Evolutionary conservation across 2,888 invertebrate species (phyloP).

Genomic region (Villa cingulata): DNA sequence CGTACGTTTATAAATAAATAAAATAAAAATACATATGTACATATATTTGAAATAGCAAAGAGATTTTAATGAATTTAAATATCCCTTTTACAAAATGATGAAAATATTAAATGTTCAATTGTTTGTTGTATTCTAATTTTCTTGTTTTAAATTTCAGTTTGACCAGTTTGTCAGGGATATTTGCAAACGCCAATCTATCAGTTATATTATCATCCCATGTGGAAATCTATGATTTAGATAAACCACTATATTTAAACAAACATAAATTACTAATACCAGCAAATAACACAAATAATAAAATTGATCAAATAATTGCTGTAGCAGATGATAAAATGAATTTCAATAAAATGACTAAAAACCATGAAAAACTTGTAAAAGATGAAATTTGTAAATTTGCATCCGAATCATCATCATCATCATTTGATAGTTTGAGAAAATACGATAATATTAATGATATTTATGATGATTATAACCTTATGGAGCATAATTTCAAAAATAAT

Average conservation of each 20-base stretch:
- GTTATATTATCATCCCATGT: constrained; percentile 26
- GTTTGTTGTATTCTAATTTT: background rate
- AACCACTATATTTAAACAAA: constrained; percentile 10
- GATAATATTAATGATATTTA: background rate
- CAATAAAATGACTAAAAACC: constrained; percentile 4
- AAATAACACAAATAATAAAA: constrained; percentile 4
- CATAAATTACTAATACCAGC: constrained; percentile 19
- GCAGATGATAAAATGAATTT: constrained; percentile 14
- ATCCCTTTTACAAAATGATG: too few relatives aligned
- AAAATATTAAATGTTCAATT: too few relatives aligned
- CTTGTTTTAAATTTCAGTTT: constrained; percentile 7
- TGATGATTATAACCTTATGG: background rate
- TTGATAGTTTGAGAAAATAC: background rate
- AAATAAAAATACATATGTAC: too few relatives aligned
- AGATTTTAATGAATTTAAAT: too few relatives aligned
- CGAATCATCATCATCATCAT: background rate
- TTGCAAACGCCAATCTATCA: constrained; percentile 21
- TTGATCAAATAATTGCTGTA: constrained; percentile 15
- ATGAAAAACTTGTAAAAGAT: constrained; percentile 2
- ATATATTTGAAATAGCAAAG: too few relatives aligned
- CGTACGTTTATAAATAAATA: too few relatives aligned
- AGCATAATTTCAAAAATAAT: background rate
- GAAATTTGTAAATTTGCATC: constrained; percentile 10
- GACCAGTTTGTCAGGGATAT: constrained; percentile 12
- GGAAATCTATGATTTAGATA: constrained; percentile 2